phyloP scores from a whole-genome alignment of 2,113 vertebrate genomes.

The Dromas ardeola region DNA sequence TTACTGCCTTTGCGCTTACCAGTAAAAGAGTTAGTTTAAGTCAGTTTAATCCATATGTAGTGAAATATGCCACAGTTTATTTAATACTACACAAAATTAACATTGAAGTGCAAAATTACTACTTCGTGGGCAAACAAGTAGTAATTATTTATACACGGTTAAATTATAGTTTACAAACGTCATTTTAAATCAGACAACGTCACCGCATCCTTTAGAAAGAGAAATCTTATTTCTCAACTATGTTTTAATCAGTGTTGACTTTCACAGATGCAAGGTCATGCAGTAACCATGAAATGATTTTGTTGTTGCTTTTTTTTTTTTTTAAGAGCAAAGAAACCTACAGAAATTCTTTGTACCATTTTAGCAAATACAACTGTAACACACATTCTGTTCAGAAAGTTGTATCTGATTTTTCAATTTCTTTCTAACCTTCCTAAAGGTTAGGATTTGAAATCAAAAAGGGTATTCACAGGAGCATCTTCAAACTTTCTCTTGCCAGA shows the following conservation, averaged over 20 bases:
- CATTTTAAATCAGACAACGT: background rate
- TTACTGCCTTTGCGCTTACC: background rate
- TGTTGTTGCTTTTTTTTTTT: background rate
- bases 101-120: background rate
- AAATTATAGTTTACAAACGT: background rate
- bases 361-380: background rate
- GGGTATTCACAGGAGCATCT: background rate
- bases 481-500: background rate
- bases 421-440: background rate
- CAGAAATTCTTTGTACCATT: background rate
- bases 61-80: background rate
- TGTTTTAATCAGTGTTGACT: background rate
- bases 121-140: background rate
- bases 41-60: background rate
- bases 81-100: background rate
- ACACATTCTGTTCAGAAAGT: background rate
- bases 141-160: background rate
- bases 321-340: background rate
- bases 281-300: background rate
- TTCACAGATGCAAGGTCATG: background rate
- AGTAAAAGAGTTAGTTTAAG: background rate
- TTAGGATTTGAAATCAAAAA: background rate
- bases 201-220: background rate
- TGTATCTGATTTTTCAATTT: background rate
- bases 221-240: background rate